phyloP scores from a whole-genome alignment of 2,888 invertebrate genomes.

The Acronicta leporina region DNA sequence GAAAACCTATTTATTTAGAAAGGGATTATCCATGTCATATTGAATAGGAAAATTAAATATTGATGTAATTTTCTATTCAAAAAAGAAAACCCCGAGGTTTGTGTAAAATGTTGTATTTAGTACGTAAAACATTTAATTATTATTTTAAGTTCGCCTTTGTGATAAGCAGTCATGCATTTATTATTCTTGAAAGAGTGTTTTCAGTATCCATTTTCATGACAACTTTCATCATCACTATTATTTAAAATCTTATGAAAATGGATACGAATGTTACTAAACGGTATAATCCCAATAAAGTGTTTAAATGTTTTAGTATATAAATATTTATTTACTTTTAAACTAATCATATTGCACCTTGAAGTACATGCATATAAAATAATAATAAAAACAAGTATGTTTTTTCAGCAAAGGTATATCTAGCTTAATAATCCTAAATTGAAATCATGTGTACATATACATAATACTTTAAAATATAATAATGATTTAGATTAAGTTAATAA shows the following conservation, averaged over 20 bases:
- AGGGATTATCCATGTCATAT: too few species aligned
- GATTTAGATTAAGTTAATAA: conserved; percentile 18
- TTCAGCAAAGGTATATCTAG: not conserved
- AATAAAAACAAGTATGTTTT: not conserved
- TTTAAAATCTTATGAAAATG: conserved; percentile 65
- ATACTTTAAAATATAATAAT: not conserved
- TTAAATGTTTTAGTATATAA: conserved; percentile 15
- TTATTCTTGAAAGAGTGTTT: conserved; percentile 22
- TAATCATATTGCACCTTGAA: conserved; percentile 13
- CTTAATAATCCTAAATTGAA: conserved; percentile 4
- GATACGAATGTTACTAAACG: conserved; percentile 30
- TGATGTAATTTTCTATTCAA: not conserved
- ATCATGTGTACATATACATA: conserved; percentile 19
- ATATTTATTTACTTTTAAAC: conserved; percentile 16
- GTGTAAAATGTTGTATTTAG: conserved; percentile 8
- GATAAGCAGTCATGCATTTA: conserved; percentile 57
- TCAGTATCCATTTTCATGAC: conserved; percentile 68
- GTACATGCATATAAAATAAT: conserved; percentile 13
- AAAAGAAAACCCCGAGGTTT: not conserved
- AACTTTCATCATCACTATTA: conserved; percentile 8
- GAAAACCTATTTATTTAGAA: not conserved
- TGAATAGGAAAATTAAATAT: not conserved
- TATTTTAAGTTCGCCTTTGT: conserved; percentile 12
- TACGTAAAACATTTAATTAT: conserved; percentile 10
- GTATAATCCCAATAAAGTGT: conserved; percentile 5